Evolutionary conservation across 2,113 vertebrate genomes (phyloP), one percentile per base, ranked within the genome.

Genomic region (Grallaria varia): DNA sequence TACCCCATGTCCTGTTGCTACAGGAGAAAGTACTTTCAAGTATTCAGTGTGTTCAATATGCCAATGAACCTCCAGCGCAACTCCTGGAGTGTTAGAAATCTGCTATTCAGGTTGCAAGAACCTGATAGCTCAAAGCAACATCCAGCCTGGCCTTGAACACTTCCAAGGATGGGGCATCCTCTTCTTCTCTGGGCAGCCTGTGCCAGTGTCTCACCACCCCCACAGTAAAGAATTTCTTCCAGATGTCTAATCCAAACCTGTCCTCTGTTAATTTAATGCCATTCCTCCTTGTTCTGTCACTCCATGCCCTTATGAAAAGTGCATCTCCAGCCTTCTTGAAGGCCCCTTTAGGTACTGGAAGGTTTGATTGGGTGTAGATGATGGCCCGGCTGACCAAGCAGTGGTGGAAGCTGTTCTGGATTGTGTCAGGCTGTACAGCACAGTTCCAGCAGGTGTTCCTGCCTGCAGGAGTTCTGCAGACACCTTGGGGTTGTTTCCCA

Each of bases 401-500:
- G 35, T 14, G 47, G 7, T 31, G 40, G 73, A 39, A 19, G 14
- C 25, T 35, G 8, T 33, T 52, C n/a, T 52, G 50, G 58, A 9
- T 35, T 50, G 37, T 1, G 1, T 28, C 53, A n/a, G 23, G 30
- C 60, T 50, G 33, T 24, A 49, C 2, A 4, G 35, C 31, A 27
- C 44, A 30, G 19, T n/a, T 45, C n/a, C 50, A 75, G 39, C 31
- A 45, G 40, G 25, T 8, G 11, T 12, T 68, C 30, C 60, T 56
- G 10, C 58, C 31, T 33, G n/a, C 24, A 35, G 44, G 9, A 69
- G 17, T 35, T 30, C 0, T 4, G 18, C 25, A 11, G 2, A 1
- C 9, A 3, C 40, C 33, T 35, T 0, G 0, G 10, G 8, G 8
- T 35, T 0, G 3, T 28, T 56, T 53, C 37, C 49, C n/a, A 33